phyloP scores from a whole-genome alignment of 2,888 invertebrate species.

The Phyllotreta striolata region DNA sequence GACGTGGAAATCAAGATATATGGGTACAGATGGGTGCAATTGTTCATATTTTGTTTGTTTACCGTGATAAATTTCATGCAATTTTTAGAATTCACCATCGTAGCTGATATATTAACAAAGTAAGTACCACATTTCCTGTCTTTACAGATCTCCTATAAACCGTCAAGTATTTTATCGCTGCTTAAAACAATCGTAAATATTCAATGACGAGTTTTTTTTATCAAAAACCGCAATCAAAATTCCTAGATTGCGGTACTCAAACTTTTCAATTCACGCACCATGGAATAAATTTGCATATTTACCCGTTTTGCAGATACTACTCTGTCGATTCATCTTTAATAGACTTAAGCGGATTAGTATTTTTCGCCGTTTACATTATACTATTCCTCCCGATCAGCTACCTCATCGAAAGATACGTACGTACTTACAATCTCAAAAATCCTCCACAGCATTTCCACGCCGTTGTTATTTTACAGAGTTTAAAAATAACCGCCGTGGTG shows the following conservation, averaged over 20 bases:
- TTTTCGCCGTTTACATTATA: slow-evolving; percentile 93
- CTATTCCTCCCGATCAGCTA: slow-evolving; percentile 95
- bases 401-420: slow-evolving; percentile 63
- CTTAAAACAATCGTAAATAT: neutral
- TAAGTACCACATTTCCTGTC: slow-evolving; percentile 41
- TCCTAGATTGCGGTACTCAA: too few species aligned
- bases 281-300: neutral
- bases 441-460: neutral
- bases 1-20: slow-evolving; percentile 39
- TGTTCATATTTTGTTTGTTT: slow-evolving; percentile 83
- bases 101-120: slow-evolving; percentile 78
- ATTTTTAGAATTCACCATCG: slow-evolving; percentile 95
- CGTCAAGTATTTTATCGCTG: neutral
- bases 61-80: slow-evolving; percentile 92
- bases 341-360: slow-evolving; percentile 95
- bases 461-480: slow-evolving; percentile 61
- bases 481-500: slow-evolving; percentile 63
- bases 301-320: slow-evolving; percentile 67
- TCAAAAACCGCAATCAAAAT: too few species aligned
- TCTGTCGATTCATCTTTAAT: slow-evolving; percentile 74
- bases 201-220: too few species aligned
- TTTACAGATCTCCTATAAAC: neutral
- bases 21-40: slow-evolving; percentile 76
- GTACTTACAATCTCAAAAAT: slow-evolving; percentile 32
- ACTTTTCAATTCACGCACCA: too few species aligned